Evolutionary conservation across 2,888 invertebrate species (phyloP).

Genomic region (Tigriopus californicus): DNA sequence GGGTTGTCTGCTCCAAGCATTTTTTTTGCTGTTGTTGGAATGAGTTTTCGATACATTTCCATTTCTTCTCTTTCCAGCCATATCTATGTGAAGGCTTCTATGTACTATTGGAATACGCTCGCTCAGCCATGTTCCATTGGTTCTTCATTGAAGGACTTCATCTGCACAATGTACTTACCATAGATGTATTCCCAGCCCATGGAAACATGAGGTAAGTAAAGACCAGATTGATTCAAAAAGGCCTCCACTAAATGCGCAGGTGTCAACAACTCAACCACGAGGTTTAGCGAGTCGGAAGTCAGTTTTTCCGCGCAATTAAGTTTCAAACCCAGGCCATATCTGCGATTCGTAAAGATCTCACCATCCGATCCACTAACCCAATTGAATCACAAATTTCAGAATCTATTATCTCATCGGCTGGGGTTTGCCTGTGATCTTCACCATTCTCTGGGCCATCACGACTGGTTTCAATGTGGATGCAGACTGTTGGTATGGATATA

Average conservation of each 20-base stretch:
- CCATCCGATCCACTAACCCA: no score
- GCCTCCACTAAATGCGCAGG: no score
- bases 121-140: conserved; percentile 85
- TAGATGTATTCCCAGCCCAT: conserved; percentile 22
- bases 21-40: no score
- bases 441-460: conserved; percentile 44
- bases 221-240: no score
- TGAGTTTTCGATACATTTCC: background rate
- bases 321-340: no score
- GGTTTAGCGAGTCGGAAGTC: no score
- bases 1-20: no score
- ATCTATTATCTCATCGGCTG: conserved; percentile 47
- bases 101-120: conserved; percentile 64
- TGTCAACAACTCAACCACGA: no score
- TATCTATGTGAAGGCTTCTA: conserved; percentile 58
- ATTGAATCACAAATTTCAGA: conserved; percentile 34
- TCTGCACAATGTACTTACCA: conserved; percentile 60
- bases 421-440: conserved; percentile 51
- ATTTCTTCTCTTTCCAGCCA: conserved; percentile 36
- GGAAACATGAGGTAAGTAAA: conserved; percentile 21
- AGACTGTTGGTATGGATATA: conserved; percentile 69
- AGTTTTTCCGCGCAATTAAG: no score
- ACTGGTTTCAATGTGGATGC: conserved; percentile 30
- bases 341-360: no score
- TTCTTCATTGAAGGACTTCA: conserved; percentile 89